Percentiles rank a stretch among this genome's conserved stretches.
Evolutionary conservation across 2,888 invertebrate genomes (phyloP).

Genomic region (Parnassius mnemosyne): DNA sequence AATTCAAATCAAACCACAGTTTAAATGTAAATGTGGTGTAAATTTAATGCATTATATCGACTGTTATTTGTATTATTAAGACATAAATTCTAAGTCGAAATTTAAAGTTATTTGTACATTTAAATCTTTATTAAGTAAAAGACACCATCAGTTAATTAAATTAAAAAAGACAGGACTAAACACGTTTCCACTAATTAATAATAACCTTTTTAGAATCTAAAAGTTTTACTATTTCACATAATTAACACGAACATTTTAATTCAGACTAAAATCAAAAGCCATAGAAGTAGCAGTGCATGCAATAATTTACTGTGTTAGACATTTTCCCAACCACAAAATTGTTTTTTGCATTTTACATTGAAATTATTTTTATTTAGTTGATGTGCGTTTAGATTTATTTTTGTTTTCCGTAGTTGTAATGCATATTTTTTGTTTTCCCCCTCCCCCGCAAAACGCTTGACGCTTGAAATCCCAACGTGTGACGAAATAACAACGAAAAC

Average conservation of each 20-base stretch:
- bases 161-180: no score
- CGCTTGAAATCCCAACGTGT: constrained; percentile 77
- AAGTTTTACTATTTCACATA: background rate
- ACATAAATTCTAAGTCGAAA: no score
- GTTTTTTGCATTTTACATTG: constrained; percentile 34
- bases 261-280: constrained; percentile 51
- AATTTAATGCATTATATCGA: no score
- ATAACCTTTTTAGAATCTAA: background rate
- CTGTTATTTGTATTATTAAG: no score
- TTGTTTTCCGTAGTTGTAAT: constrained; percentile 79
- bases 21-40: no score
- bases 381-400: constrained; percentile 46
- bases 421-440: constrained; percentile 76
- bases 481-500: constrained; percentile 62
- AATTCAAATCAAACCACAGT: no score
- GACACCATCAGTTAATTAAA: no score
- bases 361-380: constrained; percentile 31
- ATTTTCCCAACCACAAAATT: constrained; percentile 77
- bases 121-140: no score
- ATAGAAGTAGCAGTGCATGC: constrained; percentile 74
- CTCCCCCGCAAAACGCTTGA: constrained; percentile 75
- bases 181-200: constrained; percentile 2
- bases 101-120: no score
- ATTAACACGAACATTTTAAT: constrained; percentile 38
- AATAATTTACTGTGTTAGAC: constrained; percentile 67